These are phyloP conservation scores for Gymnoscopelus braueri DNA, from an alignment of 2,797 vertebrate genomes.

Conservation along the genomic window DNA sequence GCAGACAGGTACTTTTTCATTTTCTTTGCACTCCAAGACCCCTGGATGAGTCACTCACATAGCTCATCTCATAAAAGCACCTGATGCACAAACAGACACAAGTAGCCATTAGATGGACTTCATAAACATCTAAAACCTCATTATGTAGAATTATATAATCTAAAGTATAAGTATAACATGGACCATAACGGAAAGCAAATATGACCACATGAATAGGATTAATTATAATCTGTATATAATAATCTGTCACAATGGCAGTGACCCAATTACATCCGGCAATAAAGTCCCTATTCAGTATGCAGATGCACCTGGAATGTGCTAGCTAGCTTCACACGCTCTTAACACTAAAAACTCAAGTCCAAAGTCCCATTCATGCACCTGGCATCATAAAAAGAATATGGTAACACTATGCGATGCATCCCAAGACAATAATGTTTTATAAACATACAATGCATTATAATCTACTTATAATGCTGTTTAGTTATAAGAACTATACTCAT, in stretches of 20 bases:
- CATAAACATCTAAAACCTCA: conserved; percentile 1
- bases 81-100: conserved; percentile 25
- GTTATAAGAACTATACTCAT: no score
- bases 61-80: conserved; percentile 18
- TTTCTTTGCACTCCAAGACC: conserved; percentile 28
- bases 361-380: not conserved
- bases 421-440: no score
- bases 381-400: not conserved
- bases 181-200: not conserved
- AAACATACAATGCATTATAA: no score
- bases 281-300: not conserved
- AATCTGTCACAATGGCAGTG: not conserved
- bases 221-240: conserved; percentile 6
- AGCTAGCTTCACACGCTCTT: not conserved
- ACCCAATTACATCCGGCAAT: not conserved
- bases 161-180: no score
- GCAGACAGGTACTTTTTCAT: conserved; percentile 32
- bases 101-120: conserved; percentile 29
- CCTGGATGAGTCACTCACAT: conserved; percentile 44
- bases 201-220: conserved; percentile 1
- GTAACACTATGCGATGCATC: not conserved
- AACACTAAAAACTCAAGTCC: not conserved
- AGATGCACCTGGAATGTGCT: conserved; percentile 1
- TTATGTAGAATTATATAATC: not conserved
- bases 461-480: no score